A percentile compares a stretch with the other conserved stretches of the same genome.
These are phyloP conservation scores for Drosophila incognita DNA, from an alignment of 2,888 invertebrate species.

Conservation along the genomic window DNA sequence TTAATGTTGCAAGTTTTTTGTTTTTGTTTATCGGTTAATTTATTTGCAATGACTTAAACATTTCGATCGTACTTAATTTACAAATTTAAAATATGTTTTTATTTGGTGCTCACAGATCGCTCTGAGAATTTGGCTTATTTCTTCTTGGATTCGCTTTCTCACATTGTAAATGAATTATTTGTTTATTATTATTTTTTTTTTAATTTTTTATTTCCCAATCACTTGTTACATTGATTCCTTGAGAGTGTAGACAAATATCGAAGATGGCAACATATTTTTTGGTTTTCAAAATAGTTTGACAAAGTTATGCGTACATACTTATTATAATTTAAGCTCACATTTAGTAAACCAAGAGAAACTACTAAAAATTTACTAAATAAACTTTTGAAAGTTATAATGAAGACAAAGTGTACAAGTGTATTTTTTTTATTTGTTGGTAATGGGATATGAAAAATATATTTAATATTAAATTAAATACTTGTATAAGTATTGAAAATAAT, in stretches of 20 bases:
- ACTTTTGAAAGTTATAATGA: constrained; percentile 72
- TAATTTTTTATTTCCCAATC: constrained; percentile 13
- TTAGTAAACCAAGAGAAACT: constrained; percentile 63
- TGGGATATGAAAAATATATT: background rate
- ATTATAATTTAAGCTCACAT: constrained; percentile 63
- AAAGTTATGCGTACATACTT: constrained; percentile 46
- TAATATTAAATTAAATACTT: background rate
- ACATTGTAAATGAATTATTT: constrained; percentile 21
- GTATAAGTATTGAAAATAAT: background rate
- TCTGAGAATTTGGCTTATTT: constrained; percentile 16
- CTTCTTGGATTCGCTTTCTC: no score
- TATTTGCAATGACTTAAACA: constrained; percentile 18
- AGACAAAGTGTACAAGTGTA: constrained; percentile 25
- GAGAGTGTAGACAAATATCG: constrained; percentile 8
- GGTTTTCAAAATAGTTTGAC: constrained; percentile 29
- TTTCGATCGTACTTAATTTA: constrained; percentile 59
- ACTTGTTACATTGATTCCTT: constrained; percentile 7
- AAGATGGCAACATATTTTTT: constrained; percentile 7
- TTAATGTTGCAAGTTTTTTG: constrained; percentile 53
- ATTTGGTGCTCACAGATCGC: constrained; percentile 36
- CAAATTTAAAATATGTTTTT: constrained; percentile 23
- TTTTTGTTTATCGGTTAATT: constrained; percentile 48
- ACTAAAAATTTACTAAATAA: constrained; percentile 70
- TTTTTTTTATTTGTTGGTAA: background rate
- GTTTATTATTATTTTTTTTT: background rate